Evolutionary conservation across 1,140 invertebrate genomes (phyloP), one percentile per base, ranked within the genome.

Genomic region (Diachasmimorpha longicaudata): DNA sequence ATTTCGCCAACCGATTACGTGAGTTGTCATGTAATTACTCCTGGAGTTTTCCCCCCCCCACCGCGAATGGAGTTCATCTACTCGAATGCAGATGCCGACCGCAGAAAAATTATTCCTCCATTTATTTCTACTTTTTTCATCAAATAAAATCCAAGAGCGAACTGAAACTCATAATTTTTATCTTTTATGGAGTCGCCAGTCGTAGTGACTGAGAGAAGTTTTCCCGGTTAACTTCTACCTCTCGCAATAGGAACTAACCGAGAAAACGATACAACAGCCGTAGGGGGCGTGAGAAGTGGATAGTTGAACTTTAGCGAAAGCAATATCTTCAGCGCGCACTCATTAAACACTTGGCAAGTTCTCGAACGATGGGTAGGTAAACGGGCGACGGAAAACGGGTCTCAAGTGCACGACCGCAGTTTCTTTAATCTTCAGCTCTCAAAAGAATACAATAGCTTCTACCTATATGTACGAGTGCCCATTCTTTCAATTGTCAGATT

Each of bases 341-440:
- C 66, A 68, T 68, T 68, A 68, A 68, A 37, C 66, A 39, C 66
- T 68, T 68, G 66, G 31, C n/a, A 52, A 68, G 36, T 68, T 68
- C 21, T 66, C 14, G 58, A 14, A 63, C 58, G 9, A 25, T 23
- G 58, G 21, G 58, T 55, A 19, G 48, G 19, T 63, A 25, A 23
- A 63, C 48, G 48, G 48, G n/a, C 48, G n/a, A 19, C 13, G 14
- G 48, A 19, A 63, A 63, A 23, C 21, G 58, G 58, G 58, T 63
- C 23, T 63, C 23, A 63, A 63, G 58, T 63, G 58, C 58, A 63
- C 19, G 19, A 31, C 9, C 19, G 23, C 23, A 63, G 58, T 23
- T 63, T 63, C 58, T 63, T 63, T 63, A 63, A 63, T 63, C 19
- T 63, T 19, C 58, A 19, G 10, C 21, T 14, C 58, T 63, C 9